These are phyloP conservation scores for Actinostola sp. DNA, from an alignment of 92 coral and sea anemone species.

Conservation along the genomic window DNA sequence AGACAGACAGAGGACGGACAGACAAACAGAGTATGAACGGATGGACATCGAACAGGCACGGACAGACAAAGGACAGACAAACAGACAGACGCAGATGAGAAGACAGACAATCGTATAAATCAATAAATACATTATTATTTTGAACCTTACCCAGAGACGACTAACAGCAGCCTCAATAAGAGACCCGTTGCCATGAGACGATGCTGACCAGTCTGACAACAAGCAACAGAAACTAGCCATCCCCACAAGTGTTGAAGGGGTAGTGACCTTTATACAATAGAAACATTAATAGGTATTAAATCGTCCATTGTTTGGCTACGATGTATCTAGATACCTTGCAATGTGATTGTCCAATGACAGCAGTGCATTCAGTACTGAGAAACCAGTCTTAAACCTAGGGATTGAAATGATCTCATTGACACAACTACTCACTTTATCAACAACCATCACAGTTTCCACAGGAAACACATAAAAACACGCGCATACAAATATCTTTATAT, in stretches of 20 bases:
- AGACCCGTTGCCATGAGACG: slow-evolving; percentile 98
- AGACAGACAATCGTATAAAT: neutral
- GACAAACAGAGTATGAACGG: too few relatives aligned
- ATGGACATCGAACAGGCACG: too few relatives aligned
- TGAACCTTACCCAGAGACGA: slow-evolving; percentile 91
- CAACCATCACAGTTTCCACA: too few relatives aligned
- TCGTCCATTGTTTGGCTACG: neutral
- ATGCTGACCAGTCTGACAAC: slow-evolving; percentile 99
- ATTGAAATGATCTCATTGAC: too few relatives aligned
- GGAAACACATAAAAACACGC: too few relatives aligned
- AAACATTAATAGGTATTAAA: neutral
- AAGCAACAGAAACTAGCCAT: slow-evolving; percentile 96
- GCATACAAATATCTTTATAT: too few relatives aligned
- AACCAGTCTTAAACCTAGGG: slow-evolving; percentile 93
- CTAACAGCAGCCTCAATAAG: slow-evolving; percentile 78
- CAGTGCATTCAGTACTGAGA: slow-evolving; percentile 88
- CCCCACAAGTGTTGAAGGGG: slow-evolving; percentile 92
- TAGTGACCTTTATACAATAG: slow-evolving; percentile 59
- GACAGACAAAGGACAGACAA: neutral
- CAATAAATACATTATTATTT: neutral
- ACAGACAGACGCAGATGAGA: neutral
- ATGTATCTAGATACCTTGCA: slow-evolving; percentile 66
- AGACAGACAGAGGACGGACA: too few relatives aligned
- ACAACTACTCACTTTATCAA: too few relatives aligned
- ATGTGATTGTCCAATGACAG: slow-evolving; percentile 83